Evolutionary conservation across 2,888 invertebrate genomes (phyloP), one percentile per base, ranked within the genome.

Genomic region (Tetheella fluctuosa): DNA sequence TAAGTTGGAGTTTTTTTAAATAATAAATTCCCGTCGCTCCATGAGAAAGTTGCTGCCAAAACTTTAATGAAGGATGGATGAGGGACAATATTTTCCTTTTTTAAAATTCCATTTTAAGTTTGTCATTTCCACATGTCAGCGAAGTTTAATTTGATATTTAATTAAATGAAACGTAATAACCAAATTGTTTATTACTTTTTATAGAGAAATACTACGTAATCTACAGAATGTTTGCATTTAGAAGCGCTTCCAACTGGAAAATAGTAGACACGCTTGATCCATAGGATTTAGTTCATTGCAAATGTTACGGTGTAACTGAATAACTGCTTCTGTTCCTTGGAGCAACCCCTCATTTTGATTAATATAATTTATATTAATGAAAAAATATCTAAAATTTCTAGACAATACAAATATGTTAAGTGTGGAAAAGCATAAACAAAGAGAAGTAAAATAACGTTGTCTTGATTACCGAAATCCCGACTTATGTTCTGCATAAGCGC

Each of bases 31-130:
- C 67, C 62, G 37, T 57, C 57, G 53, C 55, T 61, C 59, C 64
- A 57, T 62, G 65, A 62, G 63, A 67, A 74, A 71, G 61, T 74
- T 75, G 64, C 62, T 72, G 71, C 64, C 69, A 71, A 76, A 78
- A 79, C 69, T 74, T 77, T 74, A 73, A 74, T 78, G 73, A 76
- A 75, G 68, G 64, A 76, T 75, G 62, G 67, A 71, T 69, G 62
- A 34, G 67, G 65, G 58, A 52, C 54, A 58, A 25, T 25, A 63
- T 60, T 60, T 48, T 58, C 58, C 58, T 60, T 59, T 57, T 58
- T 59, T 34, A 20, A 54, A 54, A 34, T 54, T 54, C 37, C 4
- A 37, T 23, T 54, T 30, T n/a, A 34, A 54, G 55, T 55, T 42
- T 20, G 54, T 54, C 37, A 55, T n/a, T 55, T 55, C 55, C 55